These are phyloP conservation scores for Rapana venosa DNA, from an alignment of 2,888 invertebrate genomes.

Conservation along the genomic window DNA sequence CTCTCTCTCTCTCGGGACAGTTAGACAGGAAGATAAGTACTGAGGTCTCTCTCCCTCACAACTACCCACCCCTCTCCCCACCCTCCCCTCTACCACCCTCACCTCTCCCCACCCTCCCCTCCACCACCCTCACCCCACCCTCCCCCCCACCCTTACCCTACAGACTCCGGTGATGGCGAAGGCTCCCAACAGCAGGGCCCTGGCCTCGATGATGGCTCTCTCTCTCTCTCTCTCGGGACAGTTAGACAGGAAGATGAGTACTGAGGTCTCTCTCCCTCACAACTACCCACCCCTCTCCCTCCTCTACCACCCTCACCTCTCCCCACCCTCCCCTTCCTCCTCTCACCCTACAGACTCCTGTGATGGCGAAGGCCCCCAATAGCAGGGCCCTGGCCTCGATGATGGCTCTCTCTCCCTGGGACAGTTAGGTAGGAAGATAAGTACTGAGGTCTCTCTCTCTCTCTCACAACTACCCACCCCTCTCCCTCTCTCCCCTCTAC, in stretches of 20 bases:
- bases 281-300: background rate
- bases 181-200: background rate
- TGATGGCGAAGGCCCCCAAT: slow-evolving; percentile 21
- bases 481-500: too few species aligned
- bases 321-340: too few species aligned
- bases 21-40: slow-evolving; percentile 32
- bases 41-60: background rate
- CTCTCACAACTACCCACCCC: background rate
- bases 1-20: slow-evolving; percentile 23
- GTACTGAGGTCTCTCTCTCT: background rate
- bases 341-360: slow-evolving; percentile 5
- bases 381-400: background rate
- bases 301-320: too few species aligned
- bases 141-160: too few species aligned
- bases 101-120: background rate
- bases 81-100: too few species aligned
- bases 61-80: too few species aligned
- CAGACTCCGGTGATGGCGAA: slow-evolving; percentile 1
- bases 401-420: slow-evolving; percentile 36
- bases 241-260: slow-evolving; percentile 34
- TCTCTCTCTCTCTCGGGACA: too few species aligned
- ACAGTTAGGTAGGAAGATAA: slow-evolving; percentile 29
- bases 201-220: slow-evolving; percentile 27
- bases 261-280: background rate
- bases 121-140: too few species aligned